Conservation (phyloP, 2,797 vertebrate genomes). For the Pyrrhura leucotis region DNA sequence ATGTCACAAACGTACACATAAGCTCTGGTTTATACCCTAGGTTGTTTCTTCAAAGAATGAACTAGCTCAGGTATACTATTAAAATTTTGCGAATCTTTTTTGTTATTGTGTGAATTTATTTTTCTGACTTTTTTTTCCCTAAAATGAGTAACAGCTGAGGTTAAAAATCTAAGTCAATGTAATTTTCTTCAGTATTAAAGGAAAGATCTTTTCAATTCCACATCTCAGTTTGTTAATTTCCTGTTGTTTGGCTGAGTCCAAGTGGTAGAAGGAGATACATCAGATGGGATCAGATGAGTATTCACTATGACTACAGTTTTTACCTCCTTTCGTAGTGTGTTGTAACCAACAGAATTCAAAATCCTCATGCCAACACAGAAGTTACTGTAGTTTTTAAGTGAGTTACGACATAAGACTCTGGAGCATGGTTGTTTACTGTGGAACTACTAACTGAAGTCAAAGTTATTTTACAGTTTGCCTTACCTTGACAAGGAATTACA, state of each 20-base stretch:
- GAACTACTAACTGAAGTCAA: background rate
- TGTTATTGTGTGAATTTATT: background rate
- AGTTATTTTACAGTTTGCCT: background rate
- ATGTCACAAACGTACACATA: background rate
- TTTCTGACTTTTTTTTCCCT: background rate
- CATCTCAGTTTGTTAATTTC: background rate
- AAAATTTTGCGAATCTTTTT: background rate
- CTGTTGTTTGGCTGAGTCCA: background rate
- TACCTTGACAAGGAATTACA: background rate
- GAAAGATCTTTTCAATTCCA: background rate
- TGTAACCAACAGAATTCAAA: background rate
- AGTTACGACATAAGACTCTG: background rate
- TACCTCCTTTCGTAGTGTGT: background rate
- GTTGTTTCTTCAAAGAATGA: slow-evolving; percentile 5
- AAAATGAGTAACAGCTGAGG: background rate
- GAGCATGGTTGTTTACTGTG: background rate
- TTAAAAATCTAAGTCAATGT: background rate
- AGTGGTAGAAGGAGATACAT: background rate
- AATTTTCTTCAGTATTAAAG: background rate
- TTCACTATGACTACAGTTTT: background rate
- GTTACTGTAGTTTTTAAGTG: background rate
- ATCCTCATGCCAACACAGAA: background rate
- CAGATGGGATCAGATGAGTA: background rate
- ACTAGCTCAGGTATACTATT: background rate
- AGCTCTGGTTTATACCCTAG: background rate